Conservation (phyloP, 2,113 vertebrate genomes). For the Halcyon senegalensis region DNA sequence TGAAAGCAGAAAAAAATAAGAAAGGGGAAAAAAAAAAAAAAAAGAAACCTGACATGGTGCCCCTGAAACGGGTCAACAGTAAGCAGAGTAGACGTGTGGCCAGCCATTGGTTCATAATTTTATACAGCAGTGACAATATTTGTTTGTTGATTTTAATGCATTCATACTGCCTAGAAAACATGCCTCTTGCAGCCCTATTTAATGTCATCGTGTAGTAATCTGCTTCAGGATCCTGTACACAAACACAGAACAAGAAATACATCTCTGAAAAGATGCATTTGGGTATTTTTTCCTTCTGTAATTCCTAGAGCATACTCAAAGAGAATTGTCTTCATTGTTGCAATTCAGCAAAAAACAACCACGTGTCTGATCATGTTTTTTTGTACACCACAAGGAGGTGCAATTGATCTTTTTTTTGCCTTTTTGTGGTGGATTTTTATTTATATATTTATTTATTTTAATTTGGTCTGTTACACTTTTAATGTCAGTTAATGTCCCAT, state of each 20-base stretch:
- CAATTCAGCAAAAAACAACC: neutral
- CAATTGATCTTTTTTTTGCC: neutral
- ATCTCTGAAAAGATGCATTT: neutral
- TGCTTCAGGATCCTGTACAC: neutral
- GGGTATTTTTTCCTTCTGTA: neutral
- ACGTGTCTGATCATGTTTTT: neutral
- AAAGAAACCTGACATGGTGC: accelerated
- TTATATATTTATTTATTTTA: neutral
- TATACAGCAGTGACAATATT: neutral
- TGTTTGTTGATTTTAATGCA: neutral
- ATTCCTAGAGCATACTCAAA: neutral
- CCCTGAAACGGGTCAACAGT: neutral
- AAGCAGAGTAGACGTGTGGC: accelerated
- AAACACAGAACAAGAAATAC: neutral
- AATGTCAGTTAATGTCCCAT: neutral
- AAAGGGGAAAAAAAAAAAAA: too few species aligned
- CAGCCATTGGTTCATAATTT: neutral
- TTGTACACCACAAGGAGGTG: slow-evolving; percentile 62
- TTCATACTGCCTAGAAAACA: neutral
- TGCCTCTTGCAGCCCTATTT: neutral
- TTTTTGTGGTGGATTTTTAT: too few species aligned
- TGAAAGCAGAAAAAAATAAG: neutral
- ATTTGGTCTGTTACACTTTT: neutral
- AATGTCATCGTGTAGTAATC: neutral
- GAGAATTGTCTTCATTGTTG: neutral